Percentiles rank a stretch among this genome's conserved stretches.
Evolutionary conservation across 2,888 invertebrate genomes (phyloP).

Genomic region (Notodonta dromedarius): DNA sequence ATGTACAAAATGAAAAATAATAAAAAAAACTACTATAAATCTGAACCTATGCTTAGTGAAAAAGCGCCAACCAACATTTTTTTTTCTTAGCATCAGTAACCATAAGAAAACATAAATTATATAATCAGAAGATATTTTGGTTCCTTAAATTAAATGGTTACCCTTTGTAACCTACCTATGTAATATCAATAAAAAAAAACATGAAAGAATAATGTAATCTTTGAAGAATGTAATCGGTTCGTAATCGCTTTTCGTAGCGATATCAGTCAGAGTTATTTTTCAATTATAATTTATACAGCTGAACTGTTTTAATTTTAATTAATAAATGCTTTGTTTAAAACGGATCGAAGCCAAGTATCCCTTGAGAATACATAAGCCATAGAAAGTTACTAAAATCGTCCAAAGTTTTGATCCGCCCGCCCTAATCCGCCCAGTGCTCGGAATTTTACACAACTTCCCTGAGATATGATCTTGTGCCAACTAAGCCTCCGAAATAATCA

Average conservation of each 20-base stretch:
- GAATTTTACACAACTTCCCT: conserved; percentile 54
- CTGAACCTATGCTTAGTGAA: not conserved
- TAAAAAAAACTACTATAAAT: conserved; percentile 1
- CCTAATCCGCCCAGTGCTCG: conserved; percentile 53
- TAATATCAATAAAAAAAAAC: no score
- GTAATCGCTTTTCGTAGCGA: conserved; percentile 18
- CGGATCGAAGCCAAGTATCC: conserved; percentile 35
- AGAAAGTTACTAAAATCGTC: conserved; percentile 57
- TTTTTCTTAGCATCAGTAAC: no score
- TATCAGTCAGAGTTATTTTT: conserved; percentile 27
- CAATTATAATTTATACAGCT: conserved; percentile 25
- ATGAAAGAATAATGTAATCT: not conserved
- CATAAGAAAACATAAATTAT: not conserved
- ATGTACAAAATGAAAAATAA: not conserved
- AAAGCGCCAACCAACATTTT: not conserved
- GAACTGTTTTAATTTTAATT: conserved; percentile 34
- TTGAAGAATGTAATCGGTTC: not conserved
- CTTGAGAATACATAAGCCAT: conserved; percentile 53
- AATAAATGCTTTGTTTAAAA: conserved; percentile 41
- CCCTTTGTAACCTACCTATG: no score
- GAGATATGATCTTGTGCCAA: conserved; percentile 45
- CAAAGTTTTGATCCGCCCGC: conserved; percentile 56
- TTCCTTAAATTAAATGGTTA: no score
- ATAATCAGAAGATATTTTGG: not conserved
- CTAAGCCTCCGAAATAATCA: conserved; percentile 13